Conservation (phyloP, 2,113 vertebrate species). For the Onychorhynchus coronatus region DNA sequence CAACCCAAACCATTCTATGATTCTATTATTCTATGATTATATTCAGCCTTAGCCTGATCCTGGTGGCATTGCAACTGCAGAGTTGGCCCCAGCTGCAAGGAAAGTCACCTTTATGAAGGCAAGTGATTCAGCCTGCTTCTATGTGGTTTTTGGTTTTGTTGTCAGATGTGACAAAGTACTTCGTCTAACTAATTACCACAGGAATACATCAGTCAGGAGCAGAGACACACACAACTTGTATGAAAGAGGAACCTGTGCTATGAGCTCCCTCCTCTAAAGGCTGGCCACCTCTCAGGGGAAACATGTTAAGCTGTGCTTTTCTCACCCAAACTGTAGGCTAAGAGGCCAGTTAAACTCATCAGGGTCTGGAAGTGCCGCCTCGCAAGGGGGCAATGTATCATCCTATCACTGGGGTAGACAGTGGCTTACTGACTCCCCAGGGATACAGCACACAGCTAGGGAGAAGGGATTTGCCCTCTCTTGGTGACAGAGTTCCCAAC, state of each 20-base stretch:
- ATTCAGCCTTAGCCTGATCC: neutral
- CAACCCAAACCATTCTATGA: neutral
- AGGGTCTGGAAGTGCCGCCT: neutral
- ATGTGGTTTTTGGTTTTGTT: neutral
- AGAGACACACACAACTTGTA: neutral
- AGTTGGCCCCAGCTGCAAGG: neutral
- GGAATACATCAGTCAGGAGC: neutral
- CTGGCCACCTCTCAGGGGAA: neutral
- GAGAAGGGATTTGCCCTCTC: neutral
- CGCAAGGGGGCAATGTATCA: rapidly evolving
- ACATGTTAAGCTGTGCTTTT: neutral
- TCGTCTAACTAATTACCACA: neutral
- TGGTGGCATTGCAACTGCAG: rapidly evolving
- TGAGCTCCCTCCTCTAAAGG: neutral
- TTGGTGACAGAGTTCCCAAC: rapidly evolving
- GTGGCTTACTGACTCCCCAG: neutral
- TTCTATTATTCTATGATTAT: neutral
- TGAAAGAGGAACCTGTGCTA: neutral
- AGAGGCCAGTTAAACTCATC: neutral
- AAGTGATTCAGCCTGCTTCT: neutral
- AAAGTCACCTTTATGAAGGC: neutral
- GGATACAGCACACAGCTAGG: neutral
- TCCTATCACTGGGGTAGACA: neutral
- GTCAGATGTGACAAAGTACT: neutral
- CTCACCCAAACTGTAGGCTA: neutral